Evolutionary conservation across 2,797 vertebrate genomes (phyloP), one percentile per base, ranked within the genome.

Genomic region (Hybognathus amarus): DNA sequence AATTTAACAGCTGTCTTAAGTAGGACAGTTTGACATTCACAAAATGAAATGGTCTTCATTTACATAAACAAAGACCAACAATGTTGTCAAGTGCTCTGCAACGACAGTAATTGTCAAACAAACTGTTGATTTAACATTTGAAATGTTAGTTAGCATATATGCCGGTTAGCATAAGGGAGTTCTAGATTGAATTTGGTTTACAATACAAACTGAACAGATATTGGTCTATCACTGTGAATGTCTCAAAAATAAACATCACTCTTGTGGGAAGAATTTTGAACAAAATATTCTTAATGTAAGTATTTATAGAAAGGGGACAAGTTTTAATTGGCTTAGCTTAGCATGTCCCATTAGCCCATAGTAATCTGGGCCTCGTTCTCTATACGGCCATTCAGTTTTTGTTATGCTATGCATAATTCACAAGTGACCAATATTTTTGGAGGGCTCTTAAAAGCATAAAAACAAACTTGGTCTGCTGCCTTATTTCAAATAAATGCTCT

Each of bases 131-230:
- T 66, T 77, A 63, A 20, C 42, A 52, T 73, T 63, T 24, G 40
- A 71, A 64, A 36, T n/a, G 20, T 38, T 69, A 38, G 64, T 69
- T 69, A 40, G 30, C 36, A 38, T 38, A 24, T 24, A 54, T 33
- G 24, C 20, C 13, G 36, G 8, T 50, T 81, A 56, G 15, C 38
- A 83, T 75, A 68, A 71, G 8, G 38, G 20, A 74, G 40, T 24
- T 63, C 45, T 50, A 50, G 30, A 42, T 59, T 59, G 63, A 30
- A 59, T 77, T 40, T 40, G 73, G 10, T 59, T 45, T 59, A 67
- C 40, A 77, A 77, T 61, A 45, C 64, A 83, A 45, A 68, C 27
- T 30, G 11, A 30, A 59, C 9, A 50, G 20, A 83, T n/a, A 83
- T 38, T 38, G 20, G 17, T 10, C 18, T 52, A 52, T 30, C 33